Base-by-base conservation (phyloP, 2,888 invertebrate genomes). In the Antitype chi region DNA sequence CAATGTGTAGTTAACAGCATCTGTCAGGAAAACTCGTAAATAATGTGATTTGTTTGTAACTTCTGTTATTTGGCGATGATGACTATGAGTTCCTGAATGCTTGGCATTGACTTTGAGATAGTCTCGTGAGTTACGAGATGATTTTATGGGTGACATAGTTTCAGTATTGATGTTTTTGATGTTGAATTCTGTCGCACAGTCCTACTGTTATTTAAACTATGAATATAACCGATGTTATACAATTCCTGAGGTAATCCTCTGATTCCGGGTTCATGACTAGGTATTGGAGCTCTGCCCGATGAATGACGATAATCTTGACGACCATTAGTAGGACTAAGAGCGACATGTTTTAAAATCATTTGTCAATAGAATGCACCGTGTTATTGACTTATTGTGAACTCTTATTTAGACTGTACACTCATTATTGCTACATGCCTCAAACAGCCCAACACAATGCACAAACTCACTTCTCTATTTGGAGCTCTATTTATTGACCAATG, bases 1-100 rank as follows among this genome's bases (percentile, higher is more conserved):
- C 92, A 90, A 92, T 92, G 81, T 89, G 88, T 78, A 87, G 74
- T 90, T 88, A 89, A 71, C 69, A 82, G 70, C 60, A 67, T 76
- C 72, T 84, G 85, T 76, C 82, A 85, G 86, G 87, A 88, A 88
- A 87, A 87, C 84, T 83, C 76, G 53, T 81, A 78, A 80, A 84
- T 69, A 80, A 85, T 66, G 75, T 80, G 81, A 88, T 88, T 91
- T 84, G 87, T 89, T 88, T 73, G 80, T 66, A 71, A 53, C 72
- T 57, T 75, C 52, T 69, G 52, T 75, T 69, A 63, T 68, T 74
- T 75, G 70, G 70, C 62, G 64, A 70, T 53, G 15, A 78, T 55
- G 32, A 78, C 78, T 88, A 78, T 55, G 32, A 78, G 80, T 88
- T 88, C 86, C 86, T 83, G 76, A 68, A 80, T 60, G 52, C 43